These are phyloP conservation scores for Malacoraja senta DNA, from an alignment of 2,797 vertebrate species.

Conservation along the genomic window DNA sequence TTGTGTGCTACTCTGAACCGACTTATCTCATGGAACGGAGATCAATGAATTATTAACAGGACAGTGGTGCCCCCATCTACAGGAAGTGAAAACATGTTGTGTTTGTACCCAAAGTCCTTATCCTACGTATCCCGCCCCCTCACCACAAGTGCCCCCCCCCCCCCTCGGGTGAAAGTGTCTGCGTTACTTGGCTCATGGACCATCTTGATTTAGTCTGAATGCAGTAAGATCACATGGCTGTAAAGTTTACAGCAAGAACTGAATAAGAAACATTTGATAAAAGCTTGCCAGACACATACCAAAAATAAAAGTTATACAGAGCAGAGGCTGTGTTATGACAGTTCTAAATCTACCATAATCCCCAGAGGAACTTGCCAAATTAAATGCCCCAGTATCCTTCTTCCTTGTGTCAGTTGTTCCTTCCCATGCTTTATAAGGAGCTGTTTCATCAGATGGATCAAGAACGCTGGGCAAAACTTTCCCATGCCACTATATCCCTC, in stretches of 20 bases:
- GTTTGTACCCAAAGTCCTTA: background rate
- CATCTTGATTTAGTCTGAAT: conserved; percentile 34
- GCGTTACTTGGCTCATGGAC: conserved; percentile 21
- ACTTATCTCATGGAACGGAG: conserved; percentile 15
- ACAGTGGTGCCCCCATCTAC: conserved; percentile 7
- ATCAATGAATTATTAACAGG: conserved; percentile 5
- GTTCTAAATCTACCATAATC: conserved; percentile 38
- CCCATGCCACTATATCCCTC: conserved; percentile 88
- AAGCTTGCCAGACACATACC: conserved; percentile 32
- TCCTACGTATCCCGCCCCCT: background rate
- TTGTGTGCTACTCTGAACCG: background rate
- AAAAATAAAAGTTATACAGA: conserved; percentile 33
- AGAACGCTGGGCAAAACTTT: conserved; percentile 74
- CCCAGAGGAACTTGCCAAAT: conserved; percentile 37
- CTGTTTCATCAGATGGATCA: conserved; percentile 56
- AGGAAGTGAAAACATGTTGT: background rate
- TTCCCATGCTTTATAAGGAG: conserved; percentile 64
- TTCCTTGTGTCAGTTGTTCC: conserved; percentile 42
- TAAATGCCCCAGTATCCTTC: conserved; percentile 37
- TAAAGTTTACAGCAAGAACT: conserved; percentile 38
- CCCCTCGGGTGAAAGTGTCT: conserved; percentile 28
- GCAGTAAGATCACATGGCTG: conserved; percentile 30
- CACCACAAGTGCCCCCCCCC: background rate
- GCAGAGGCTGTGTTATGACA: conserved; percentile 37
- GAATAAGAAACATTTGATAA: conserved; percentile 38